Base-by-base conservation (phyloP, 1,140 invertebrate genomes). In the Drosophila melanica region DNA sequence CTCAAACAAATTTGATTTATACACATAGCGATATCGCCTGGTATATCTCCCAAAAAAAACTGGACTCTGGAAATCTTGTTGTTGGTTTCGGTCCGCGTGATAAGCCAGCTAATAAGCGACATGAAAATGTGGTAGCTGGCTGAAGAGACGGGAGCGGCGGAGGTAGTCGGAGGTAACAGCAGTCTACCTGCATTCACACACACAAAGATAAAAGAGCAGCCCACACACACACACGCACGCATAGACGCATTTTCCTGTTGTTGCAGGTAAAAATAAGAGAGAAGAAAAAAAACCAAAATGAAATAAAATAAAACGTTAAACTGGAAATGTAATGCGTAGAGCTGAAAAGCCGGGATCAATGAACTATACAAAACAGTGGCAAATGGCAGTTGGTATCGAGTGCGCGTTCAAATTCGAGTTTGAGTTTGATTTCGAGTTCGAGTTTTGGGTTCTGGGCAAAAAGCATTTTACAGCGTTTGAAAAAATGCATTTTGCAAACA, bases 251-350 rank as follows among this genome's bases (percentile, higher is more conserved):
- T 87, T 87, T 87, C 84, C 84, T 89, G 79, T 80, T 84, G 75
- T 64, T 63, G 65, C 84, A 87, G 84, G 84, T 89, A 89, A 85
- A 90, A 69, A 72, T 51, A 67, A 68, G 8, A 57, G 54, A 45
- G 44, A 27, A 87, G 72, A 77, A 65, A 87, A 76, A 77, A 65
- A 68, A 58, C 68, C 66, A 42, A 73, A 66, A 62, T 72, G 65
- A 50, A 82, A 78, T 79, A 77, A 77, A 77, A 70, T 89, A 82
- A 86, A 82, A 86, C 84, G 76, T 42, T 79, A 86, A 86, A 86
- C 82, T 86, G 82, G 82, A 86, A 86, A 89, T 82, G 75, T 79
- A 86, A 86, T 86, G 84, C 82, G 82, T 86, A 89, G 14, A 73
- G 75, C 79, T 82, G 57, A 79, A 86, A 79, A 77, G 57, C 76